Percentiles rank a stretch among this genome's conserved stretches.
Conservation (phyloP, 2,113 vertebrate species). For the Acrocephalus kingi region DNA sequence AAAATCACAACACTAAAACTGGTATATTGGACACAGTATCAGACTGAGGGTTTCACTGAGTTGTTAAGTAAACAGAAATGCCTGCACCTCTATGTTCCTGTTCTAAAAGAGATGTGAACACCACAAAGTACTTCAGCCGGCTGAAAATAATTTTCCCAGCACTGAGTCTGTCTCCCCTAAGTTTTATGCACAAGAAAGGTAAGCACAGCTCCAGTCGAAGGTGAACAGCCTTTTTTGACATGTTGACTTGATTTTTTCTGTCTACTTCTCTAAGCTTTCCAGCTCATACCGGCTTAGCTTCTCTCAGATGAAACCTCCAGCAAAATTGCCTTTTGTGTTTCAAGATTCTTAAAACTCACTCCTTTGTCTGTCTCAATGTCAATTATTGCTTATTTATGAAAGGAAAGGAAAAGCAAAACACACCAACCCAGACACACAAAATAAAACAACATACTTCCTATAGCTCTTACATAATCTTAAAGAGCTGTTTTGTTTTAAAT, state of each 20-base stretch:
- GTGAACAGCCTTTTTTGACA: not conserved
- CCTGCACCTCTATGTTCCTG: not conserved
- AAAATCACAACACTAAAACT: not conserved
- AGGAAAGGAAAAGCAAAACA: constrained; percentile 26
- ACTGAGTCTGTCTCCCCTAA: not conserved
- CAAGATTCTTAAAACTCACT: constrained; percentile 44
- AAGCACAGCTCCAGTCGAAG: not conserved
- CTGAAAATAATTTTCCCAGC: not conserved
- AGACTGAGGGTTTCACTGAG: not conserved
- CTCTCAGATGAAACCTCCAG: not conserved
- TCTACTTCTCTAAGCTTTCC: not conserved
- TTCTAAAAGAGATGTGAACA: not conserved
- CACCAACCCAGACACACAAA: not conserved
- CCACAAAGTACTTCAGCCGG: not conserved
- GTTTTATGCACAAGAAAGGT: not conserved
- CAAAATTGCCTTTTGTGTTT: not conserved
- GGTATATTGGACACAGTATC: not conserved
- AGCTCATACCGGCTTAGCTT: constrained; percentile 15
- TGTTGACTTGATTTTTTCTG: constrained; percentile 18
- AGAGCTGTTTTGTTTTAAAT: not conserved
- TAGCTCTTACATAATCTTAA: constrained; percentile 40
- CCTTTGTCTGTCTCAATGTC: constrained; percentile 17
- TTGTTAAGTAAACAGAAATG: not conserved
- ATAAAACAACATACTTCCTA: constrained; percentile 58
- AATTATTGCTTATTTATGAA: constrained; percentile 31